Evolutionary conservation across 1,140 invertebrate species (phyloP).

Genomic region (Calliphora vicina): DNA sequence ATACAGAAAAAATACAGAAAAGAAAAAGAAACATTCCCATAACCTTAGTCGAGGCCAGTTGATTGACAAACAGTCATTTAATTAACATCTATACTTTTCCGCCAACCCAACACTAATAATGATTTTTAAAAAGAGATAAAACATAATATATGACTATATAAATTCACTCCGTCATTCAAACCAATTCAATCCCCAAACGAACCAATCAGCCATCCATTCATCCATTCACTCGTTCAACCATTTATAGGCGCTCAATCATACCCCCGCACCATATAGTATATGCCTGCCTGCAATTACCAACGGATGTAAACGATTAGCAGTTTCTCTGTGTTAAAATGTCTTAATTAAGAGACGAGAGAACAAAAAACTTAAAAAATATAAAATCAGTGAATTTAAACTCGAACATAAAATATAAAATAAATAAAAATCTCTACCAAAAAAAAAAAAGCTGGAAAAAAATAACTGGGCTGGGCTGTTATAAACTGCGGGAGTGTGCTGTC

Average conservation of each 20-base stretch:
- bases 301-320: constrained; percentile 29
- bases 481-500: constrained; percentile 26
- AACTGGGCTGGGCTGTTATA: constrained; percentile 34
- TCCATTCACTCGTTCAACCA: not conserved
- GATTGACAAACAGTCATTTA: not conserved
- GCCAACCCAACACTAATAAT: not conserved
- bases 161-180: not conserved
- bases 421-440: not conserved
- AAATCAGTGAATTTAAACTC: not conserved
- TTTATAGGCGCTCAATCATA: not conserved
- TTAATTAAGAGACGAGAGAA: constrained; percentile 54
- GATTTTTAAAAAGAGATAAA: not conserved
- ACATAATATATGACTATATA: not conserved
- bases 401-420: not conserved
- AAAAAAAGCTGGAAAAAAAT: not conserved
- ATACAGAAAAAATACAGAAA: too few relatives aligned
- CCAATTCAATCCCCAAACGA: not conserved
- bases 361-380: too few relatives aligned
- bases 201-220: constrained; percentile 2
- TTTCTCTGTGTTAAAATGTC: constrained; percentile 50
- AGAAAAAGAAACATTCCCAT: too few relatives aligned
- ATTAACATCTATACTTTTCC: not conserved
- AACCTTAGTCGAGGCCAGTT: too few relatives aligned
- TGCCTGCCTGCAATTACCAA: constrained; percentile 6
- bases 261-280: constrained; percentile 12